Conservation (phyloP, 2,113 vertebrate genomes). For the Neopipo cinnamomea region DNA sequence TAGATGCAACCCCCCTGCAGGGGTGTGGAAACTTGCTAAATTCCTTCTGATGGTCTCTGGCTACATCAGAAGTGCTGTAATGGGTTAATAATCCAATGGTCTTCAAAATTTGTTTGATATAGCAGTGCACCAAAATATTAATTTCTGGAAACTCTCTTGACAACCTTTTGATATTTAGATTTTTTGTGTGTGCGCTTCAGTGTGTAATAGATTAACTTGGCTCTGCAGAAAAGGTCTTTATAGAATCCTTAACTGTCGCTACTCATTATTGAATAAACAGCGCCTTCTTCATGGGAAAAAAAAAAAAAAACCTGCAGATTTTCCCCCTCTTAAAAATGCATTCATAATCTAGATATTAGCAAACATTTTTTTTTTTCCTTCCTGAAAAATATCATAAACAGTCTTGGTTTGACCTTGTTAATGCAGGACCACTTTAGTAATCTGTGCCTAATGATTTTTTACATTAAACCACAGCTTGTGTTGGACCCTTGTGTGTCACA, state of each 20-base stretch:
- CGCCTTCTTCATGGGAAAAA: not conserved
- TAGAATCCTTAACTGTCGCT: slow-evolving; percentile 32
- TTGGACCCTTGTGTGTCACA: slow-evolving; percentile 86
- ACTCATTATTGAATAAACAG: slow-evolving; percentile 33
- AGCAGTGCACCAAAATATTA: slow-evolving; percentile 2
- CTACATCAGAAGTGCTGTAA: not conserved
- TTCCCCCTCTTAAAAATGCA: slow-evolving; percentile 2
- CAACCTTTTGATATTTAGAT: slow-evolving; percentile 21
- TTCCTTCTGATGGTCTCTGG: not conserved
- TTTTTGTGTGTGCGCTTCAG: slow-evolving; percentile 45
- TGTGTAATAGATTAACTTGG: slow-evolving; percentile 54
- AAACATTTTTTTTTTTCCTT: slow-evolving; percentile 17
- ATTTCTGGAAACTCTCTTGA: slow-evolving; percentile 5
- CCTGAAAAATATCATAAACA: slow-evolving; percentile 73
- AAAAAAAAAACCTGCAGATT: not conserved
- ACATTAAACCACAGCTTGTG: slow-evolving; percentile 87
- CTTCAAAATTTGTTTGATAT: slow-evolving; percentile 31
- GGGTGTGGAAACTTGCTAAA: not conserved
- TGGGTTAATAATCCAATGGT: not conserved
- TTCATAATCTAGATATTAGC: slow-evolving; percentile 70
- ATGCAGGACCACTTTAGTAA: slow-evolving; percentile 81
- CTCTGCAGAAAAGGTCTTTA: slow-evolving; percentile 35
- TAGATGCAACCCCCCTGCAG: not conserved
- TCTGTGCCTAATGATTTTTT: slow-evolving; percentile 90
- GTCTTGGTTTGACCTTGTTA: slow-evolving; percentile 82